Conservation (phyloP, 2,888 invertebrate genomes). For the Zygogramma bicolorata region DNA sequence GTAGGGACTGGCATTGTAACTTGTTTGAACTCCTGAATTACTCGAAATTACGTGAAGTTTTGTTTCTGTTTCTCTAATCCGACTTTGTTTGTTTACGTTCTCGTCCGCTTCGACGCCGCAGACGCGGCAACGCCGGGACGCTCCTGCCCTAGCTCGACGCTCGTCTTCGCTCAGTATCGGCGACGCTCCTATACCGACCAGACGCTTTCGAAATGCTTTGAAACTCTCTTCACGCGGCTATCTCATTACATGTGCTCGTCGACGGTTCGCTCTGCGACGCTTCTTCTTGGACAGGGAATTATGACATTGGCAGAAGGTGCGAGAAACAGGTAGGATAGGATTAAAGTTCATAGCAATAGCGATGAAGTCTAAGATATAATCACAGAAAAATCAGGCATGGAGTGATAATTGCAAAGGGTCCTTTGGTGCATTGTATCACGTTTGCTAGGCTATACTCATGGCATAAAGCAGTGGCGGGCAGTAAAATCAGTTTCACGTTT, state of each 20-base stretch:
- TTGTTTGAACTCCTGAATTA: no score
- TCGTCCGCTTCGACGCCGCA: not conserved
- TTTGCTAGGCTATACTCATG: no score
- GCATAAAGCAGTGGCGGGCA: no score
- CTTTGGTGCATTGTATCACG: no score
- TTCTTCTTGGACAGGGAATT: not conserved
- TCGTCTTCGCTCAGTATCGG: constrained; percentile 46
- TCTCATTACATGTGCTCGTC: constrained; percentile 30
- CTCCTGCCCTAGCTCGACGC: not conserved
- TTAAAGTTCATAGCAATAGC: no score
- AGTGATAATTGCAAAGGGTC: no score
- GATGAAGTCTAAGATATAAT: no score
- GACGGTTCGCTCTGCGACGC: not conserved
- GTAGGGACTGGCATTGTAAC: no score
- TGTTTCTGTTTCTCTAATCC: no score
- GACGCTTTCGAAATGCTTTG: constrained; percentile 38
- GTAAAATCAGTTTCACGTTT: no score
- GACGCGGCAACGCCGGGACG: constrained; percentile 15
- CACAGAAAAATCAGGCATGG: no score
- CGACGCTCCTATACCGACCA: constrained; percentile 38
- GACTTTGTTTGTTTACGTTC: constrained; percentile 41
- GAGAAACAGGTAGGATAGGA: not conserved
- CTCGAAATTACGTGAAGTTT: no score
- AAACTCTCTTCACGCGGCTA: constrained; percentile 21
- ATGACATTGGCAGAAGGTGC: not conserved